These are phyloP conservation scores for Lacanobia oleracea DNA, from an alignment of 2,888 invertebrate genomes.

Conservation along the genomic window DNA sequence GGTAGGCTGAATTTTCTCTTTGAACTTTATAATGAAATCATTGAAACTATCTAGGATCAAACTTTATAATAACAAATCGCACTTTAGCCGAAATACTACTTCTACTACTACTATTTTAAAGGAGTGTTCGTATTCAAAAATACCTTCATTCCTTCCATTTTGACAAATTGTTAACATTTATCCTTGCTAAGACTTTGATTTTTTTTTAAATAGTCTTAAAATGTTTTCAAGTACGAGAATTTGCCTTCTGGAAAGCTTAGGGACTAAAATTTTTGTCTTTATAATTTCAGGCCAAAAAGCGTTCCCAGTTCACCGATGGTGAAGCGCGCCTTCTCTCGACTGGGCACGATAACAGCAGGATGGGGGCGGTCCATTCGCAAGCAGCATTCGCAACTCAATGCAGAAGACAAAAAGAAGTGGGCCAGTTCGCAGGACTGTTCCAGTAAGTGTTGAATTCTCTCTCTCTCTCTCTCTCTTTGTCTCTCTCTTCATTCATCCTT, in stretches of 20 bases:
- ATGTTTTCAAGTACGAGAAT: no score
- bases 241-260: no score
- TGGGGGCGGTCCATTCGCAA: slow-evolving; percentile 97
- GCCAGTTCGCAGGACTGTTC: slow-evolving; percentile 98
- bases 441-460: slow-evolving; percentile 89
- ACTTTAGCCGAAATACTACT: no score
- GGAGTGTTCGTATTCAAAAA: no score
- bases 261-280: no score
- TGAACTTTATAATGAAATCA: no score
- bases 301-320: slow-evolving; percentile 98
- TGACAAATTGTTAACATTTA: no score
- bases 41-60: background rate
- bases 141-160: no score
- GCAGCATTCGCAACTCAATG: slow-evolving; percentile 95
- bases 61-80: background rate
- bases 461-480: background rate
- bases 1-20: slow-evolving; percentile 69
- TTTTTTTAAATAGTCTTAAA: no score
- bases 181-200: no score
- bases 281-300: slow-evolving; percentile 94
- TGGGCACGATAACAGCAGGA: slow-evolving; percentile 97
- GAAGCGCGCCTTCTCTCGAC: slow-evolving; percentile 96
- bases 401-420: slow-evolving; percentile 97
- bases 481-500: background rate
- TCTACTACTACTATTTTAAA: no score